Evolutionary conservation across 2,113 vertebrate species (phyloP), one percentile per base, ranked within the genome.

Genomic region (Semicossyphus pulcher): DNA sequence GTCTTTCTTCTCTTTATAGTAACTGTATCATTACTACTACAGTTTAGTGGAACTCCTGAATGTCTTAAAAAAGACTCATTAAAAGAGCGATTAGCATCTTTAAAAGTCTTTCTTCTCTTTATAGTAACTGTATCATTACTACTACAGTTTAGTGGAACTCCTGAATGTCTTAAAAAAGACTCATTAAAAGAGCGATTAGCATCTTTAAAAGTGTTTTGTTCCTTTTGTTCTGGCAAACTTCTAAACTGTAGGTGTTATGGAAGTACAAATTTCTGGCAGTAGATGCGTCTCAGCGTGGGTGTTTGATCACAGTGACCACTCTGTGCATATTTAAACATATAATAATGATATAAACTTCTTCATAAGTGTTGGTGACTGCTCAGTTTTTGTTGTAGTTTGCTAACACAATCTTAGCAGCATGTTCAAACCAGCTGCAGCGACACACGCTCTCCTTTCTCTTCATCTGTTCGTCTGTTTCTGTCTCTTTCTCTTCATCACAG

Each of bases 241-340:
- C 9, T 29, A 7, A 44, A 61, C 29, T 31, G 66, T 57, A 47
- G 62, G 45, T 48, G 75, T 74, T 26, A 73, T 25, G 26, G 20
- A 48, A 31, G 36, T 42, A 29, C 26, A 32, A 1, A 62, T 74
- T 41, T 1, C 62, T 76, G 64, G 54, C 80, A 73, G 57, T n/a
- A 31, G 68, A 59, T 39, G 29, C 45, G 39, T 76, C 32, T 51
- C 18, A 31, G n/a, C 32, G 63, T 81, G 49, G 64, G 70, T 63
- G 83, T 75, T 37, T 11, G 57, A 39, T 34, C 21, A 47, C 25
- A 61, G 41, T 53, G 41, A 36, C 28, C 18, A 25, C 28, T 42
- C 26, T 57, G 36, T 53, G 21, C 44, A 76, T 10, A n/a, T 80
- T 72, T 53, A 34, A 42, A 72, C 44, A 28, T 21, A 65, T 20